Evolutionary conservation across 2,888 invertebrate species (phyloP), one percentile per base, ranked within the genome.

Genomic region (Omphaloscelis lunosa): DNA sequence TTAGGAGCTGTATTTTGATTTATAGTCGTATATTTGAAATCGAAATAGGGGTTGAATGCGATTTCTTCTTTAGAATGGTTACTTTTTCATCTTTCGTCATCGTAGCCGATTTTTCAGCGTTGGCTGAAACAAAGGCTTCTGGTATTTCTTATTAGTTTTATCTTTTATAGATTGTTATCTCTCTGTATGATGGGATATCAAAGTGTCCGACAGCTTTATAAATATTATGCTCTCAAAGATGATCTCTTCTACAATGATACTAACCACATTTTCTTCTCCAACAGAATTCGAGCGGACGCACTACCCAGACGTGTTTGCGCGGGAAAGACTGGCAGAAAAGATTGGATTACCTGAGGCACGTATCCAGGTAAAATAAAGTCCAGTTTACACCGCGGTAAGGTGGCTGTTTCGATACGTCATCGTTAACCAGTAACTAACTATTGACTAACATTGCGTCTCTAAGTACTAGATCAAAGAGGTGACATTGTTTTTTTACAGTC

Each of bases 291-390:
- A 99, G 97, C 97, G 99, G 96, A 99, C 99, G 91, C 99, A 99
- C 97, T 99, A 99, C 96, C 99, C 99, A 86, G 99, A 99, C 97
- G 99, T 99, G 89, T 99, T 99, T 97, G 99, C 99, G 89, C 97
- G 99, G 92, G 99, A 99, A 96, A 97, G 99, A 96, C 97, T 99
- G 95, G 99, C 99, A 87, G 98, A 98, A 97, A 99, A 99, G 98
- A 99, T 99, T 97, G 99, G 99, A 97, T 98, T 99, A 97, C 99
- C 99, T 97, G 99, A 99, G 98, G 99, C 99, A 97, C 98, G 99
- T 98, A 99, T 99, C 98, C 99, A 99, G 98, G 99, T 99, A 98
- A 98, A 98, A 98, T 97, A 97, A 97, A 95, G 92, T 95, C 95
- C 95, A 96, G 94, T 95, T 95, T 95, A 93, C 93, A 93, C 91